These are phyloP conservation scores for Sebastes iracundus DNA, from an alignment of 2,797 vertebrate species.

Conservation along the genomic window DNA sequence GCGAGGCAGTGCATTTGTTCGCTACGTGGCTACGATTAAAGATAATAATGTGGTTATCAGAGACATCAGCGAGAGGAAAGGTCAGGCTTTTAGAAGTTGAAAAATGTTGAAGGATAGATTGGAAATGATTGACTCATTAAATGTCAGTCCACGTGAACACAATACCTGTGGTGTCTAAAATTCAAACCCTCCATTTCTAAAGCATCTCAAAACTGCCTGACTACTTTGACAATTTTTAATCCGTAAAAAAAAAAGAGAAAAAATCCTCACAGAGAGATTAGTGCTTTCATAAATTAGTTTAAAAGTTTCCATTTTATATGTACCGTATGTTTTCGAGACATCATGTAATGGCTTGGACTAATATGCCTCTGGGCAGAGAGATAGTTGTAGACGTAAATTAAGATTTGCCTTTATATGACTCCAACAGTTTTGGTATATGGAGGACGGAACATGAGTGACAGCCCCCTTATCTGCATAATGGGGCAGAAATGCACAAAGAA, in stretches of 20 bases:
- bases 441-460: too few species aligned
- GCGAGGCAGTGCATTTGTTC: background rate
- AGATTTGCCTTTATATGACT: too few species aligned
- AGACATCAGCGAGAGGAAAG: constrained; percentile 22
- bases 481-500: too few species aligned
- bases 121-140: constrained; percentile 26
- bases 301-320: background rate
- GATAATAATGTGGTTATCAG: constrained; percentile 41
- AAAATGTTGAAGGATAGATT: constrained; percentile 10
- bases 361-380: too few species aligned
- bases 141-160: constrained; percentile 27
- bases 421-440: too few species aligned
- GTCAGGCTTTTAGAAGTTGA: constrained; percentile 31
- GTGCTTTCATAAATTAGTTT: background rate
- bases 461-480: too few species aligned
- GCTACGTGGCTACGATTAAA: constrained; percentile 13
- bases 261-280: background rate
- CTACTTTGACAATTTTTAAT: background rate
- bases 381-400: too few species aligned
- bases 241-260: background rate
- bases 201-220: background rate
- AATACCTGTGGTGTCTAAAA: background rate
- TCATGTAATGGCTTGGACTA: too few species aligned
- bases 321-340: too few species aligned
- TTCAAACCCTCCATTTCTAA: background rate